Evolutionary conservation across 2,888 invertebrate species (phyloP), one percentile per base, ranked within the genome.

Genomic region (Sinhomidia bicolor): DNA sequence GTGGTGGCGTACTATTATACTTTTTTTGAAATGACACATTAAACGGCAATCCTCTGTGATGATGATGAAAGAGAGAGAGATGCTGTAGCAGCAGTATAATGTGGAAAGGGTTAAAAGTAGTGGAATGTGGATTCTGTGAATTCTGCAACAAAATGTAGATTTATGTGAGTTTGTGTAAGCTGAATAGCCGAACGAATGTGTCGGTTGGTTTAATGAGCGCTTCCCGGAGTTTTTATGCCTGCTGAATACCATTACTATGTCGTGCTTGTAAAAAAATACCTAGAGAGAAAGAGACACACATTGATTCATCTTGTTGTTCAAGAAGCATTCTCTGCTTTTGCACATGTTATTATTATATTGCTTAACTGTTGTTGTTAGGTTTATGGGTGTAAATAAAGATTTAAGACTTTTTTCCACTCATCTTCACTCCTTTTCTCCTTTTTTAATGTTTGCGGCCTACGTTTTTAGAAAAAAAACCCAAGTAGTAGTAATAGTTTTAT

Each of bases 201-300:
- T 78, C 78, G 68, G 83, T 51, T 32, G 74, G 80, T 71, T 71
- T 86, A 86, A 86, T 86, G 86, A 86, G 74, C 57, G 47, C 71
- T 86, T 86, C 81, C 81, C 86, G 81, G 86, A 81, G 86, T 80
- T 74, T 86, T 80, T 86, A 74, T 81, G 86, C 57, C 60, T 60
- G 85, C 62, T 78, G 80, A 74, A 60, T 74, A 32, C 44, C 60
- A 79, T 84, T 44, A 62, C n/a, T 36, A 17, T 36, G n/a, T 65
- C n/a, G 36, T 44, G 26, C 71, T 12, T 12, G 44, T 44, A 23
- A 71, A 71, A 71, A n/a, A n/a, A n/a, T n/a, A n/a, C n/a, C n/a
- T n/a, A n/a, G n/a, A n/a, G n/a, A 71, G 23, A 23, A 65, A 36
- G n/a, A 36, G 36, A 65, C 65, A 17, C 71, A 74, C 74, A 44